Conservation (phyloP, 2,113 vertebrate species). For the Empidonax traillii region DNA sequence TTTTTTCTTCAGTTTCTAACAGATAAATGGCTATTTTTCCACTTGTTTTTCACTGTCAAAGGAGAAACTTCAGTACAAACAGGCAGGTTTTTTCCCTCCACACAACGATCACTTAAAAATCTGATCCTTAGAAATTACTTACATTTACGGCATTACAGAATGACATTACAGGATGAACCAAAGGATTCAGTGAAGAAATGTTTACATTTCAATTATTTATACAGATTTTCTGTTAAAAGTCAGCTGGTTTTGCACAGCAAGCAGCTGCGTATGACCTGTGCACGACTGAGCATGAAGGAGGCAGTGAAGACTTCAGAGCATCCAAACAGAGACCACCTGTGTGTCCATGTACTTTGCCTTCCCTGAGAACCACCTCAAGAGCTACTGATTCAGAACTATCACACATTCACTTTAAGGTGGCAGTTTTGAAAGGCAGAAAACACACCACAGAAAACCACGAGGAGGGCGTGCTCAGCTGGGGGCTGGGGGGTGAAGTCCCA, state of each 20-base stretch:
- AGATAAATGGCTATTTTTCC: background rate
- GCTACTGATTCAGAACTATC: background rate
- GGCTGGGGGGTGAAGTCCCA: background rate
- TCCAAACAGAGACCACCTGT: rapidly evolving
- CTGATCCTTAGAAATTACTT: background rate
- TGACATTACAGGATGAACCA: background rate
- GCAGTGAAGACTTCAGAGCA: background rate
- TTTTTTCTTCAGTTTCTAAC: background rate
- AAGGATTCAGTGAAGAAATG: background rate
- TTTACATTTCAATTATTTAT: background rate
- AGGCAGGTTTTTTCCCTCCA: background rate
- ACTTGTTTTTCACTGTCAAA: background rate
- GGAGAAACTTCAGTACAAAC: background rate
- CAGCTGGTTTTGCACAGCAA: background rate
- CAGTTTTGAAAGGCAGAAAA: background rate
- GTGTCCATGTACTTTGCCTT: rapidly evolving
- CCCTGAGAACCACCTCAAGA: background rate
- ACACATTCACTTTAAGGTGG: background rate
- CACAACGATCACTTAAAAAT: background rate
- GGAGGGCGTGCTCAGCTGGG: background rate
- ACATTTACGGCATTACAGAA: background rate
- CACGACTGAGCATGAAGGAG: rapidly evolving
- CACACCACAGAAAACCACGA: rapidly evolving
- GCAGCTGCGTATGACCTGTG: rapidly evolving
- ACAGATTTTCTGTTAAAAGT: background rate